Percentiles rank a stretch among this genome's conserved stretches.
These are phyloP conservation scores for Eulacestoma nigropectus DNA, from an alignment of 2,113 vertebrate genomes.

Conservation along the genomic window DNA sequence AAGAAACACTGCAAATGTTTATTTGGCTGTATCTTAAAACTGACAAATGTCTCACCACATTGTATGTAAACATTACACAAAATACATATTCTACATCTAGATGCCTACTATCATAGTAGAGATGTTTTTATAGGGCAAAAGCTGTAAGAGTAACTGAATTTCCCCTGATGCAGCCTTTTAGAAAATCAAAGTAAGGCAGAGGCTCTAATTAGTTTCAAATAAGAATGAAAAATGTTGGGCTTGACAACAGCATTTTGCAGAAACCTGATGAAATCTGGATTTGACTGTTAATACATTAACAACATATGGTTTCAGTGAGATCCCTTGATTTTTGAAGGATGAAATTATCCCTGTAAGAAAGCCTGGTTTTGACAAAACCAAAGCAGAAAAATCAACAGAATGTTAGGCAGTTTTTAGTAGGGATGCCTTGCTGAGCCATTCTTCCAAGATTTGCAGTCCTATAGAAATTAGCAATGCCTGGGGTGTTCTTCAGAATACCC, in stretches of 20 bases:
- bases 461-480: not conserved
- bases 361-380: not conserved
- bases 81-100: not conserved
- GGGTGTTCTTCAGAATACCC: not conserved
- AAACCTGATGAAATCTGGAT: not conserved
- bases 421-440: not conserved
- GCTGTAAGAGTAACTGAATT: not conserved
- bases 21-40: not conserved
- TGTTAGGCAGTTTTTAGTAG: not conserved
- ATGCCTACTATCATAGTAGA: not conserved
- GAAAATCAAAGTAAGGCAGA: slow-evolving; percentile 7
- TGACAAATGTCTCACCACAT: not conserved
- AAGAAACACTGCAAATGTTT: not conserved
- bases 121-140: not conserved
- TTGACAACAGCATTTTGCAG: slow-evolving; percentile 3
- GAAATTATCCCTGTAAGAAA: slow-evolving; percentile 1
- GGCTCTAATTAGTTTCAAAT: slow-evolving; percentile 34
- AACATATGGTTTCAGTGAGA: not conserved
- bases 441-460: not conserved
- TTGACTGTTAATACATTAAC: not conserved
- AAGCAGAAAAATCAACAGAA: not conserved
- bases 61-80: not conserved
- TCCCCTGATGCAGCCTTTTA: not conserved
- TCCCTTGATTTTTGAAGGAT: not conserved
- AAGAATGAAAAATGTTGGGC: not conserved